Percentiles rank a stretch among this genome's conserved stretches.
Conservation (phyloP, 2,797 vertebrate genomes). For the Cephalopachus bancanus region DNA sequence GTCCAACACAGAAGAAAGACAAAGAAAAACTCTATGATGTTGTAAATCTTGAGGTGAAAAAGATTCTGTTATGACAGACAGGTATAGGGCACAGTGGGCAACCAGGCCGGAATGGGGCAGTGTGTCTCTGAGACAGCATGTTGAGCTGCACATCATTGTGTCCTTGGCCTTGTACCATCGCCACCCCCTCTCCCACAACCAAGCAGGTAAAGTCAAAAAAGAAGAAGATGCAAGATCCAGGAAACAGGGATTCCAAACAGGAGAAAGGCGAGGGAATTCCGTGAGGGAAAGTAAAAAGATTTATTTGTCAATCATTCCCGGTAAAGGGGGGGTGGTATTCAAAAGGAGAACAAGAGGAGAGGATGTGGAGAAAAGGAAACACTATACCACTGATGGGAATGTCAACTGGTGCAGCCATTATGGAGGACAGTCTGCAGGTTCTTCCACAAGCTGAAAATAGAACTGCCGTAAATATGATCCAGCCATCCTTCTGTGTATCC, state of each 20-base stretch:
- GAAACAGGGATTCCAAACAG: neutral
- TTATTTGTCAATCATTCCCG: neutral
- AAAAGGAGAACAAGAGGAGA: neutral
- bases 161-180: neutral
- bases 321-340: too few species aligned
- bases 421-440: neutral
- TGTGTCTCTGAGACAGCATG: neutral
- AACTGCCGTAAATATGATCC: neutral
- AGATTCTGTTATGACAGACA: neutral
- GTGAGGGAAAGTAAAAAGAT: neutral
- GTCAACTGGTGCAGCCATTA: too few species aligned
- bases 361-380: neutral
- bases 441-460: neutral
- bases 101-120: too few species aligned
- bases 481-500: neutral
- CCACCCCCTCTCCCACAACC: neutral
- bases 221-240: neutral
- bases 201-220: neutral
- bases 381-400: neutral
- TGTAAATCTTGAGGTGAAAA: neutral
- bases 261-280: neutral
- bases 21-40: neutral
- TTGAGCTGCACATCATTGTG: neutral
- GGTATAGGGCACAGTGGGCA: accelerated
- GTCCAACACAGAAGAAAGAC: neutral